Base-by-base conservation (phyloP, 2,888 invertebrate genomes). In the Blastobasis adustella region DNA sequence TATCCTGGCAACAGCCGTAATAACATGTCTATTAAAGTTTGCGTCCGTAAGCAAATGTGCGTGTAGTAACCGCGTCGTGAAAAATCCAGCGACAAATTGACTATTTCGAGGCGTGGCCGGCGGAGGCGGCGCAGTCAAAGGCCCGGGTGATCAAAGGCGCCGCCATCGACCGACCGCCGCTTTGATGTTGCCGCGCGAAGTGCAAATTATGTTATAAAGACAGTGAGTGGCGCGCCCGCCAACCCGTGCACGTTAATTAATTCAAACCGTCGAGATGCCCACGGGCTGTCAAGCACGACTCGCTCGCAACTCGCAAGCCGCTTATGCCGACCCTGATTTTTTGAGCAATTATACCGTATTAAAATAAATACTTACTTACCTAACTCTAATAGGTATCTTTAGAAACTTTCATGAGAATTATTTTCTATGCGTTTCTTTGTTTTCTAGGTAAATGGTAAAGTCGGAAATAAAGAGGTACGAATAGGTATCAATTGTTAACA, bases 131-230 rank as follows among this genome's bases (percentile, higher is more conserved):
- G 70, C 76, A 71, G 67, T 85, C 84, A 87, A 88, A 86, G 84
- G 84, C 81, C 71, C 74, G 73, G 67, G 73, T 79, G 87, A 89
- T 89, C 87, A 89, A 89, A 89, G 84, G 81, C 72, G 72, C 89
- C 88, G 88, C 78, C 82, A 76, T 73, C 79, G 78, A 78, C 69
- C 71, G 76, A 79, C 76, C 76, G 73, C 67, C 64, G 71, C 88
- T 88, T 89, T 89, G 88, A 89, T 87, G 81, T 83, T 71, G 71
- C 88, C 87, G 88, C 86, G 73, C 76, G 79, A 87, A 88, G 88
- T 89, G 89, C 89, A 89, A 89, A 89, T 89, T 89, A 89, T 88
- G 86, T 87, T 88, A 86, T 88, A 87, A 86, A 87, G 86, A 85
- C 85, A 82, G 82, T 78, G 82, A 82, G 81, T 79, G 81, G 79